Base-by-base conservation (phyloP, 2,888 invertebrate genomes). In the Leptothorax acervorum region DNA sequence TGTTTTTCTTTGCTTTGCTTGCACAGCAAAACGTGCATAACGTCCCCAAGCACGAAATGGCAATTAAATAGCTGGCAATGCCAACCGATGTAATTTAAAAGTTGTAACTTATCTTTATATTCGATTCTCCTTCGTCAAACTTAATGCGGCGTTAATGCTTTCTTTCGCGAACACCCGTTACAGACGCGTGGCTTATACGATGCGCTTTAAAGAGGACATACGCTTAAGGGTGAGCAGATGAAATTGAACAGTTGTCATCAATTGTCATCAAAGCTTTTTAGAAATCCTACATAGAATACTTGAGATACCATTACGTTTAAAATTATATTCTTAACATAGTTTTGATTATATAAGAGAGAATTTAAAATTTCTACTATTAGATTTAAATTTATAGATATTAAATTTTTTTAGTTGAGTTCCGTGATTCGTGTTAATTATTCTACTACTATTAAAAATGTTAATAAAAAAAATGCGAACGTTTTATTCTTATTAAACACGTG, bases 131-230 rank as follows among this genome's bases (percentile, higher is more conserved):
- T 35, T 79, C 35, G 18, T 71, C 18, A 60, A 35, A 71, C 15
- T 71, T 71, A 48, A 60, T 48, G 23, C 23, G 11, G 39, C 39
- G 60, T 60, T 71, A 71, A 71, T 23, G 35, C 18, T 79, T 79
- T 62, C 9, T 65, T 81, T 73, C 23, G 28, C 8, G 79, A 60
- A n/a, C 79, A 81, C 79, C 79, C 79, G 73, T 81, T 81, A 79
- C 45, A 70, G 70, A 28, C 28, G 73, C 60, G 73, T 81, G 73
- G 71, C 71, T 81, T 60, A 51, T 73, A 73, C 73, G 73, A 73
- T 81, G 60, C 73, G 60, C 79, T 73, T 81, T 81, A 81, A 81
- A 81, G 79, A 23, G 73, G 60, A 81, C 51, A 39, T 81, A 60
- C 48, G 60, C 73, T 81, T 81, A 81, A 81, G 48, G 79, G 9